Base-by-base conservation (phyloP, 2,888 invertebrate genomes). In the Tipula lateralis region DNA sequence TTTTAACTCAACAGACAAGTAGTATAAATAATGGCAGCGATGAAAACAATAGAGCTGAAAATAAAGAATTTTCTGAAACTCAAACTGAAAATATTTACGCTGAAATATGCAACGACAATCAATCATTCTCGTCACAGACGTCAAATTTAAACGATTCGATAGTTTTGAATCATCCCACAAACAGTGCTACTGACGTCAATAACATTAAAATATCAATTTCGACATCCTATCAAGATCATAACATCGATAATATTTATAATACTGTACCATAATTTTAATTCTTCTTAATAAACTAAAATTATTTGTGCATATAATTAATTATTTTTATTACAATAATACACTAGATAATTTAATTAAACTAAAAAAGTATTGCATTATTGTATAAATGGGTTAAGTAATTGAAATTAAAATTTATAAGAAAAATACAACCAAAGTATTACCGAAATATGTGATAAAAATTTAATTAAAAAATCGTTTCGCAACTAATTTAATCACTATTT, bases 21-120 rank as follows among this genome's bases (percentile, higher is more conserved):
- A n/a, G n/a, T n/a, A 83, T 19, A 84, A 50, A 83, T 6, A 83
- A 24, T 24, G 6, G 2, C 12, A 36, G 1, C 9, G 29, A 3
- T 24, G n/a, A 24, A 2, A 44, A 36, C 3, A 2, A 16, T 9
- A 16, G 24, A 2, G 12, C 19, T 16, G 19, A 83, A 34, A 83
- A 83, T 24, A 6, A n/a, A n/a, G n/a, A n/a, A n/a, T n/a, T 2
- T 2, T 39, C 44, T 5, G n/a, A 39, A 24, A 24, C 29, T 29
- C 34, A 29, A 36, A 83, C 2, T 91, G 94, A 94, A 87, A 94
- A 94, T 87, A 94, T 94, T 87, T 94, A 94, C 88, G 94, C 94
- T 84, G 94, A 94, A 89, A 94, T 94, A 85, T 94, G 94, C 86
- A 88, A 89, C 44, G 86, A 87, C 30, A 81, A n/a, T 16, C 86